Evolutionary conservation across 2,113 vertebrate genomes (phyloP), one percentile per base, ranked within the genome.

Genomic region (Pagrus major): DNA sequence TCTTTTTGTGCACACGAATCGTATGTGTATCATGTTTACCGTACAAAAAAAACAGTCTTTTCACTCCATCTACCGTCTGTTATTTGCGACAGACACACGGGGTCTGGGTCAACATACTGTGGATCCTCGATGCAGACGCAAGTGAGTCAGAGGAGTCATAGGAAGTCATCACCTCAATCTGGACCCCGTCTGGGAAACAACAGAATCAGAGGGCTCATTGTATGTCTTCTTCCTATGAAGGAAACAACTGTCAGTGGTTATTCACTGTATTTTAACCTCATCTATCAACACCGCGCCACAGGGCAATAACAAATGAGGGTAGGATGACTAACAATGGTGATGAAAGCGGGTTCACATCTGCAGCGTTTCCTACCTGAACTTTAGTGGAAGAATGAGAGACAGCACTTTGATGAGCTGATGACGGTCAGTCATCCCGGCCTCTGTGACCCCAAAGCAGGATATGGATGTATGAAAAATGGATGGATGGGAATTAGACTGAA

Each of bases 231-330:
- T 90, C 87, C 85, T 70, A 71, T 65, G 69, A 69, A 92, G 92
- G 91, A 93, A 92, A 90, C 68, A 69, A 89, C 89, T 92, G 92
- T 92, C 90, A 89, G 80, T 76, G 10, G 60, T 89, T 87, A 91
- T 91, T 91, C 87, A 90, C 89, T 85, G 88, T 89, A 89, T 82
- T 72, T 77, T 80, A 37, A 87, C 87, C 84, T 86, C 88, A 84
- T 93, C 92, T 85, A 4, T 93, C 91, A 83, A 79, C 92, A 51
- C 76, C 1, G 8, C 41, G 84, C 89, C 80, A 49, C 72, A 2
- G 85, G 85, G 86, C 82, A 58, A 76, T 74, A 88, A 90, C 86
- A 89, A 78, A 90, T 18, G 75, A 78, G 81, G 20, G 37, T 54
- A 54, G 71, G 68, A 69, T 85, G 91, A 89, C 73, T 80, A 91